Evolutionary conservation across 1,140 invertebrate species (phyloP), one percentile per base, ranked within the genome.

Genomic region (Apis laboriosa): DNA sequence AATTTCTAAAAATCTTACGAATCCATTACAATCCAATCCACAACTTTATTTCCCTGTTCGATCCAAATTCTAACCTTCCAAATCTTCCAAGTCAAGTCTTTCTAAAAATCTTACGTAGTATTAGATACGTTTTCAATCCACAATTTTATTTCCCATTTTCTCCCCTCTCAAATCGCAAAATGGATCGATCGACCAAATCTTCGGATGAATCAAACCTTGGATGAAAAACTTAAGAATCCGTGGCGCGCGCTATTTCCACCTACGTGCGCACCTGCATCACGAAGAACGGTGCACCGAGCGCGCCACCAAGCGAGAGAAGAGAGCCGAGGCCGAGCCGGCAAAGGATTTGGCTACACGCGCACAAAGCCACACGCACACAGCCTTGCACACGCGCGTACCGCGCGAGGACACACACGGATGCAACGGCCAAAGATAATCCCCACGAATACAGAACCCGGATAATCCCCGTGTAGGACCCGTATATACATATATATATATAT

Each of bases 381-480:
- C 56, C 80, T 66, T 13, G 82, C 61, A 63, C n/a, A 63, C 61
- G 24, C 61, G 34, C 34, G 34, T 34, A 34, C 34, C 34, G 34
- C 34, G 61, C 15, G 84, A 74, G 86, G 70, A 87, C 88, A 77
- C 81, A 78, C 81, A 78, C 85, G 87, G 83, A 83, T 85, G 81
- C 87, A 86, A 87, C 80, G 87, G 86, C 87, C 87, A 86, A 91
- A 92, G 92, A 93, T 94, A 94, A 93, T 93, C 92, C 91, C 87
- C 89, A 90, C 91, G 91, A 93, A 92, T 92, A 91, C 91, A 92
- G 92, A 93, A 91, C 86, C 86, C 80, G 92, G 93, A 93, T 94
- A 94, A 94, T 94, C 93, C 92, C 88, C 86, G 84, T 88, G 89
- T 91, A 91, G 85, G 86, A 86, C 89, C 87, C 74, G 55, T 60